Conservation (phyloP, 2,113 vertebrate genomes). For the Bombycilla garrulus region DNA sequence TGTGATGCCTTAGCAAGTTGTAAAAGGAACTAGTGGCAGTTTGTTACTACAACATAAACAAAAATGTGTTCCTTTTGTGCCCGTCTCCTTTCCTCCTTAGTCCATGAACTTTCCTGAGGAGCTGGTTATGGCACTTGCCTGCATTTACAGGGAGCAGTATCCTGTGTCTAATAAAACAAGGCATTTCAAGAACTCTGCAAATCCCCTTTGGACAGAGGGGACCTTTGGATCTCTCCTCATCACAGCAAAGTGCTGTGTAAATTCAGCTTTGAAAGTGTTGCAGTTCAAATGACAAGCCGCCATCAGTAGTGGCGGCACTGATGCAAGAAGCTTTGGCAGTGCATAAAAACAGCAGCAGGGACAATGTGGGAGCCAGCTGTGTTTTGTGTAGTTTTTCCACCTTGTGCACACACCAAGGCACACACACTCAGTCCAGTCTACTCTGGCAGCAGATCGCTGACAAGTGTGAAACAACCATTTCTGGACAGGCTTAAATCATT, state of each 20-base stretch:
- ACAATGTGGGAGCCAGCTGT: neutral
- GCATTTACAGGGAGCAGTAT: neutral
- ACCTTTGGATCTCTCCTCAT: neutral
- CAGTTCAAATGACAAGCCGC: neutral
- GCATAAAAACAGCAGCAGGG: neutral
- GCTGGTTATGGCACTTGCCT: neutral
- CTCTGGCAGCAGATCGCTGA: neutral
- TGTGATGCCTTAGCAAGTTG: neutral
- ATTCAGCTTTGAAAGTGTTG: neutral
- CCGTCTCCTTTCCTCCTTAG: neutral
- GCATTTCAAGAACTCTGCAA: neutral
- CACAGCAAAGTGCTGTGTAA: neutral
- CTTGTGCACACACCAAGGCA: neutral
- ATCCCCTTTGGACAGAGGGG: neutral
- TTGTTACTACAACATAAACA: neutral
- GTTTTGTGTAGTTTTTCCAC: neutral
- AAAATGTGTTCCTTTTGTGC: neutral
- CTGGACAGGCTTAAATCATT: neutral
- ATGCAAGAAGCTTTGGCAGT: neutral
- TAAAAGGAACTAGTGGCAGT: neutral
- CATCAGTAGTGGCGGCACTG: neutral
- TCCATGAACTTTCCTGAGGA: neutral
- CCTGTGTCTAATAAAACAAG: neutral
- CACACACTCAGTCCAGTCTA: neutral
- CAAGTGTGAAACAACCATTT: neutral